phyloP scores from a whole-genome alignment of 2,113 vertebrate genomes.

The Cynocephalus volans region DNA sequence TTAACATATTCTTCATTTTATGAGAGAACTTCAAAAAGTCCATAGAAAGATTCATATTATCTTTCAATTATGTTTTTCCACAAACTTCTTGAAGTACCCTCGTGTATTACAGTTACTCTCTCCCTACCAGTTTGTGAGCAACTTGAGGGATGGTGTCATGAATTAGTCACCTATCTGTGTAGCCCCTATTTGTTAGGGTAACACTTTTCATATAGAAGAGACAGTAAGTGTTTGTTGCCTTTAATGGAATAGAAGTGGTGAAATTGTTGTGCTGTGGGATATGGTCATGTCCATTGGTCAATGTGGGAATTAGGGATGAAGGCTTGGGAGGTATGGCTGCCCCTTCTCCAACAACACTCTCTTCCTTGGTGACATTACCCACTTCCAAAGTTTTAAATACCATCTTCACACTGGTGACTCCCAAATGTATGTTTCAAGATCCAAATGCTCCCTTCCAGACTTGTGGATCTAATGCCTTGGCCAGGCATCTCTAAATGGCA shows the following conservation, averaged over 20 bases:
- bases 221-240: neutral
- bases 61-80: no score
- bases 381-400: slow-evolving; percentile 33
- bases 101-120: neutral
- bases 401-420: slow-evolving; percentile 1
- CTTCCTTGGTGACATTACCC: neutral
- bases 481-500: slow-evolving; percentile 29
- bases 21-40: no score
- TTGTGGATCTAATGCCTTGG: neutral
- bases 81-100: no score
- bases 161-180: neutral
- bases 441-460: slow-evolving; percentile 6
- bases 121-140: neutral
- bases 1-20: slow-evolving; percentile 36
- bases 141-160: neutral
- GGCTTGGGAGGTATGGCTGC: neutral
- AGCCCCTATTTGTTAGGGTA: neutral
- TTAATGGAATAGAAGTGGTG: neutral
- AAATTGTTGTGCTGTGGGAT: neutral
- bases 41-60: no score
- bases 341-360: neutral
- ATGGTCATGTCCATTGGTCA: neutral
- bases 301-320: neutral
- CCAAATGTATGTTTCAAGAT: neutral
- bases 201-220: slow-evolving; percentile 25